Conservation (phyloP, 2,888 invertebrate species). For the Drosophila stalkeri region DNA sequence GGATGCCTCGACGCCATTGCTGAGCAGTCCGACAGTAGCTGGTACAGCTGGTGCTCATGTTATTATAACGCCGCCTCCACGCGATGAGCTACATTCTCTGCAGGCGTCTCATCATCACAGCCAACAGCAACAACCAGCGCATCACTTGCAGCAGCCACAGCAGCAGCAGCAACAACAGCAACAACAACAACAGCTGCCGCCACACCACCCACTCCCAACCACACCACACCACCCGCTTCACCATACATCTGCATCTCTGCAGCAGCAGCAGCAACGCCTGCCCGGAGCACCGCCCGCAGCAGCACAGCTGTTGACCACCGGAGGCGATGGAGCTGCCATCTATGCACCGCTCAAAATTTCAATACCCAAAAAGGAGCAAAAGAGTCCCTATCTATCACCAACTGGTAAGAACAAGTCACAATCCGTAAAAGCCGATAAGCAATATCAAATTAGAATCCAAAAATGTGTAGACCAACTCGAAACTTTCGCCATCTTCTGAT, state of each 20-base stretch:
- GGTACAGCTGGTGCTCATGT: conserved; percentile 66
- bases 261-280: conserved; percentile 68
- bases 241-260: conserved; percentile 57
- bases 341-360: conserved; percentile 85
- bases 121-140: conserved; percentile 68
- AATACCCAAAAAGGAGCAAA: conserved; percentile 85
- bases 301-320: conserved; percentile 75
- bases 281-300: conserved; percentile 45
- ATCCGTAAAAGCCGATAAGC: not conserved
- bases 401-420: conserved; percentile 87
- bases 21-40: conserved; percentile 55
- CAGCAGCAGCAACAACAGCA: conserved; percentile 50
- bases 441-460: conserved; percentile 16
- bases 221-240: conserved; percentile 73
- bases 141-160: conserved; percentile 69
- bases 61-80: conserved; percentile 76
- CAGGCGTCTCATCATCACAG: conserved; percentile 61
- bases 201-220: conserved; percentile 56
- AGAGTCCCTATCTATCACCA: conserved; percentile 96
- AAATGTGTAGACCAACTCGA: not conserved
- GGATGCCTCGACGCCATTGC: conserved; percentile 37
- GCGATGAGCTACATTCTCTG: conserved; percentile 71
- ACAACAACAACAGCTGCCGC: conserved; percentile 39
- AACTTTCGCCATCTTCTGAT: not conserved
- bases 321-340: conserved; percentile 83